Evolutionary conservation across 2,888 invertebrate genomes (phyloP).

Genomic region (Lathronympha strigana): DNA sequence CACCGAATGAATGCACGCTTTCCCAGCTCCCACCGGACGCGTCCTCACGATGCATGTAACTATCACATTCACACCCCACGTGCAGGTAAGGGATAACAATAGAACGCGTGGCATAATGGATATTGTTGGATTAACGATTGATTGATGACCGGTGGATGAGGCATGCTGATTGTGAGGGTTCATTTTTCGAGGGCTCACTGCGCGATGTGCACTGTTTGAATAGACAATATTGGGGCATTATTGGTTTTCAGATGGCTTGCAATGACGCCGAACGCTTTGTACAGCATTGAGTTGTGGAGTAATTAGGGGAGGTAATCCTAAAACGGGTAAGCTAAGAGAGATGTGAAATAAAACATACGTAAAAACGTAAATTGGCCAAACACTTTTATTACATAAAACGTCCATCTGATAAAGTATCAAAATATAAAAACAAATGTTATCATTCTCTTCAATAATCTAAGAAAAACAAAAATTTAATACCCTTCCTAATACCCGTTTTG

Average conservation of each 20-base stretch:
- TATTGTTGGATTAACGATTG: constrained; percentile 77
- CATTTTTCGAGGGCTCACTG: constrained; percentile 35
- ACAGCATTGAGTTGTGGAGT: background rate
- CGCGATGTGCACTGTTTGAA: constrained; percentile 12
- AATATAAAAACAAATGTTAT: too few relatives aligned
- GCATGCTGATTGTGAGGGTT: constrained; percentile 59
- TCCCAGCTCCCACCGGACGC: constrained; percentile 17
- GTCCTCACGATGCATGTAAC: constrained; percentile 25
- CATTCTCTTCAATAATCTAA: too few relatives aligned
- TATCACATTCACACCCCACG: constrained; percentile 28
- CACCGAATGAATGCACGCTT: constrained; percentile 38
- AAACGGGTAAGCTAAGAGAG: too few relatives aligned
- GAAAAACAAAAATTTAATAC: too few relatives aligned
- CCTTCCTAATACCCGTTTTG: too few relatives aligned
- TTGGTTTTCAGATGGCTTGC: background rate
- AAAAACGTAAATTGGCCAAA: too few relatives aligned
- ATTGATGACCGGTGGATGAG: constrained; percentile 68
- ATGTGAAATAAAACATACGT: too few relatives aligned
- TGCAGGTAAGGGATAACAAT: constrained; percentile 34
- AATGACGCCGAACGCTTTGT: background rate
- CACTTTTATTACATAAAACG: too few relatives aligned
- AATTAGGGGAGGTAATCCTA: too few relatives aligned
- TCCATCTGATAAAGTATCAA: too few relatives aligned
- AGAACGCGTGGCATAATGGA: constrained; percentile 53
- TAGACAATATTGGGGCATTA: too few relatives aligned